These are phyloP conservation scores for Gnatocerus cornutus DNA, from an alignment of 2,888 invertebrate genomes.

Conservation along the genomic window DNA sequence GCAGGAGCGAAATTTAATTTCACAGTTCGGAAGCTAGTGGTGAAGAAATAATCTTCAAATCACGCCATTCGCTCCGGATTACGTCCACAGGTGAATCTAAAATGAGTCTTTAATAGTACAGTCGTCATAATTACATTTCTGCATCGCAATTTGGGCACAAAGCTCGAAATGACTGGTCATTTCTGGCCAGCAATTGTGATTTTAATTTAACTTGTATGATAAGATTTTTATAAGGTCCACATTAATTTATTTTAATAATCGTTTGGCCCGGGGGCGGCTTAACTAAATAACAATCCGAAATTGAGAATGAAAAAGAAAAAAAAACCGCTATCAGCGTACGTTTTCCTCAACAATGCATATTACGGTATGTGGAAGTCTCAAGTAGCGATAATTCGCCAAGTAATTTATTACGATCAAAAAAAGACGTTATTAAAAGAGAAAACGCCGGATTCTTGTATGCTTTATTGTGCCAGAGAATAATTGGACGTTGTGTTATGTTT, in stretches of 20 bases:
- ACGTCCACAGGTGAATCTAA: neutral
- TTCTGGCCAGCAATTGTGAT: conserved; percentile 26
- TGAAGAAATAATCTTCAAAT: neutral
- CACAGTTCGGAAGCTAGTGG: no score
- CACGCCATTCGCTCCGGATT: conserved; percentile 21
- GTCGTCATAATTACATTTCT: conserved; percentile 7
- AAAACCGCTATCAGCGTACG: conserved; percentile 17
- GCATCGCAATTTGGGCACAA: conserved; percentile 21
- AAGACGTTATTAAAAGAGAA: conserved; percentile 42
- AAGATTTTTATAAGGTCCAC: conserved; percentile 22
- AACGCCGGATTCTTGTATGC: conserved; percentile 27
- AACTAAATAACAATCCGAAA: conserved; percentile 18
- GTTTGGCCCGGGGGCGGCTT: conserved; percentile 17
- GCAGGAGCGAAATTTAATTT: no score
- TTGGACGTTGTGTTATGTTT: conserved; percentile 31
- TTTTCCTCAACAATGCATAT: conserved; percentile 36
- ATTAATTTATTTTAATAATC: conserved; percentile 43
- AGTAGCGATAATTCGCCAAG: conserved; percentile 37
- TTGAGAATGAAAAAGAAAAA: neutral
- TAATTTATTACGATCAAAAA: conserved; percentile 32
- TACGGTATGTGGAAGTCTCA: conserved; percentile 41
- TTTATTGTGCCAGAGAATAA: conserved; percentile 31
- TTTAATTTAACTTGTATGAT: conserved; percentile 30
- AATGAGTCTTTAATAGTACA: conserved; percentile 10
- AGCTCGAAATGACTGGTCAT: conserved; percentile 29